Conservation (phyloP, 2,113 vertebrate genomes). For the Isurus oxyrinchus region DNA sequence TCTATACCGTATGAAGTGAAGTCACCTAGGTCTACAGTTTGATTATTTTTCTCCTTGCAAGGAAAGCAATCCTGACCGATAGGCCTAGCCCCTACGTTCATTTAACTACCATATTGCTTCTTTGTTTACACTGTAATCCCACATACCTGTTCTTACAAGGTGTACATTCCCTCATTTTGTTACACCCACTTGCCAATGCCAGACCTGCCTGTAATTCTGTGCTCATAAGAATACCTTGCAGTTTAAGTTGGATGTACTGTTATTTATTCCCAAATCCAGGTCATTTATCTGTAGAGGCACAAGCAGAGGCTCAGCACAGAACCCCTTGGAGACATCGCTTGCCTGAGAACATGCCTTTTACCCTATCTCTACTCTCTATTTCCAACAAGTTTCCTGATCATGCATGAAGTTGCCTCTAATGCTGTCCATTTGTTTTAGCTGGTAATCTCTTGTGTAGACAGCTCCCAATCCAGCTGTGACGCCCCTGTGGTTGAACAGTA, state of each 20-base stretch:
- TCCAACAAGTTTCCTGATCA: not conserved
- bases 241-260: not conserved
- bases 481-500: not conserved
- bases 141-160: no score
- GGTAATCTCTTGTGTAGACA: not conserved
- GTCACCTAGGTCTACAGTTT: no score
- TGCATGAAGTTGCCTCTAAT: not conserved
- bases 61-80: no score
- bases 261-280: not conserved
- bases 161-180: no score
- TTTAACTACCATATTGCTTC: no score
- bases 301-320: not conserved
- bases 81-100: no score
- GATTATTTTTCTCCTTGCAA: no score
- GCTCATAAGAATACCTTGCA: not conserved
- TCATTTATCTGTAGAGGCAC: not conserved
- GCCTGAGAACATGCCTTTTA: not conserved
- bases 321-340: not conserved
- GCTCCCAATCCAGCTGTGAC: not conserved
- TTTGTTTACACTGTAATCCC: no score
- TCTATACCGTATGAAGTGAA: no score
- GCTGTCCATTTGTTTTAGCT: not conserved
- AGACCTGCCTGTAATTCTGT: no score
- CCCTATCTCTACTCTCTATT: not conserved
- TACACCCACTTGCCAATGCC: no score